phyloP scores from a whole-genome alignment of 1,140 invertebrate genomes.

The Saccostrea glomerata region DNA sequence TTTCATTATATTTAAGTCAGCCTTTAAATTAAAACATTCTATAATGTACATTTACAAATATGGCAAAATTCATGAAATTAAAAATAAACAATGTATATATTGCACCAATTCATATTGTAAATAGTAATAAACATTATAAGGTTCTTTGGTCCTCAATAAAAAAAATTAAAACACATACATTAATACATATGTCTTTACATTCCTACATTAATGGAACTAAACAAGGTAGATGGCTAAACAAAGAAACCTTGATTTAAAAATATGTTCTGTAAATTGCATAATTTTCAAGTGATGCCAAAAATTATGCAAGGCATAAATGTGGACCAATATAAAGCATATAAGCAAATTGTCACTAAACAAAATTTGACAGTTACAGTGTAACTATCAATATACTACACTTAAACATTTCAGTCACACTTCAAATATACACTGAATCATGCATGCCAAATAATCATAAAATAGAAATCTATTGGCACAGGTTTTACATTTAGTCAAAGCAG shows the following conservation, averaged over 20 bases:
- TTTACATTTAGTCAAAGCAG: background rate
- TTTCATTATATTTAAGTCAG: too few species aligned
- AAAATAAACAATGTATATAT: too few species aligned
- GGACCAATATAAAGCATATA: background rate
- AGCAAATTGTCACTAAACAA: background rate
- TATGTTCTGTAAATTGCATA: background rate
- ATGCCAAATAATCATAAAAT: background rate
- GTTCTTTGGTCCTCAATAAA: conserved; percentile 10
- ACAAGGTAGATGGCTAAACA: too few species aligned
- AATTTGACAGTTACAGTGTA: background rate
- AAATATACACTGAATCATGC: background rate
- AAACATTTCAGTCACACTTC: background rate
- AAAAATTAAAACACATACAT: conserved; percentile 15
- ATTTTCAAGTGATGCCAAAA: background rate
- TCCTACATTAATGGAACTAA: too few species aligned
- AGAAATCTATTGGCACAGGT: background rate
- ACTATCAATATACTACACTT: background rate
- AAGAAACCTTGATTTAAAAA: too few species aligned
- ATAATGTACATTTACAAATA: too few species aligned
- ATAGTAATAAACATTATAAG: background rate
- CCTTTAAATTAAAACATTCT: too few species aligned
- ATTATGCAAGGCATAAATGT: background rate
- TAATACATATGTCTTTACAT: too few species aligned
- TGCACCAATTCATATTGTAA: background rate
- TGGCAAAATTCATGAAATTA: too few species aligned